Conservation (phyloP, 2,888 invertebrate genomes). For the Lasius platythorax region DNA sequence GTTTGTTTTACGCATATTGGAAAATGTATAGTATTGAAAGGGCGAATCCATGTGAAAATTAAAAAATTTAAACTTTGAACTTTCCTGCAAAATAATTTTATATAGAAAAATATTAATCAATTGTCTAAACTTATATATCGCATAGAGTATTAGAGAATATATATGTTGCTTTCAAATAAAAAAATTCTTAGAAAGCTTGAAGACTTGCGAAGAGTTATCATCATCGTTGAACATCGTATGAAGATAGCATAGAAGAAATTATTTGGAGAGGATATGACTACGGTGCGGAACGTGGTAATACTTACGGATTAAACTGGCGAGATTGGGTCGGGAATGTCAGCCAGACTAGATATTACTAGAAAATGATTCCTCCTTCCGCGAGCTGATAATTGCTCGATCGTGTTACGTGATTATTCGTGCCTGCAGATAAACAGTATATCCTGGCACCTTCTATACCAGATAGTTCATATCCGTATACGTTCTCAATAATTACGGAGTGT, state of each 20-base stretch:
- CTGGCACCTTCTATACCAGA: not conserved
- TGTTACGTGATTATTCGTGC: slow-evolving; percentile 30
- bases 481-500: slow-evolving; percentile 9
- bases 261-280: not conserved
- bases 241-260: not conserved
- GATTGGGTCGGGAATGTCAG: slow-evolving; percentile 19
- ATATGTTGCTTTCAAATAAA: not conserved
- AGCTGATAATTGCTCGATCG: slow-evolving; percentile 58
- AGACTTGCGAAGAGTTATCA: not conserved
- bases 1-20: not conserved
- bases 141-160: not conserved
- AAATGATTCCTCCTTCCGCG: slow-evolving; percentile 54
- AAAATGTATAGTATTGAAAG: not conserved
- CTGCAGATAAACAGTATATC: not conserved
- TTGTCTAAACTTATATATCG: not conserved
- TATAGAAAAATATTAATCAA: not conserved
- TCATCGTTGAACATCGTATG: not conserved
- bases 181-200: not conserved
- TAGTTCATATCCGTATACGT: not conserved
- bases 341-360: slow-evolving; percentile 54
- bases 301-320: slow-evolving; percentile 8
- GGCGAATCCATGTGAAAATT: not conserved
- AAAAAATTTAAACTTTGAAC: not conserved
- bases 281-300: not conserved
- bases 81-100: not conserved